Percentiles rank a stretch among this genome's conserved stretches.
Evolutionary conservation across 2,888 invertebrate genomes (phyloP).

Genomic region (Julus scanicus): DNA sequence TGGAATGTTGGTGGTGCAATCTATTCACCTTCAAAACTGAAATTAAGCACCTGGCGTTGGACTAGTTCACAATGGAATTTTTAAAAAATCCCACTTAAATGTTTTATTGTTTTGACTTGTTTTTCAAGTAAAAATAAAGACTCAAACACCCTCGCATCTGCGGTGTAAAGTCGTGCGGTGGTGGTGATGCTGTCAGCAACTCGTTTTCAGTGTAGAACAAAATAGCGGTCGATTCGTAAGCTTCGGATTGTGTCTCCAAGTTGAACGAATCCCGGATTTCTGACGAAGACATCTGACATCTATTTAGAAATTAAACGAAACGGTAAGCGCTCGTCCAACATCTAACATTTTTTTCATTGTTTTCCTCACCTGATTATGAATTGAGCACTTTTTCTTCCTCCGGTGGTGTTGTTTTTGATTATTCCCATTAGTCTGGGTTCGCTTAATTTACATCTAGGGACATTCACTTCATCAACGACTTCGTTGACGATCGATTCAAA

Average conservation of each 20-base stretch:
- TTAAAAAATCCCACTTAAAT: too few species aligned
- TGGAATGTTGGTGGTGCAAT: too few species aligned
- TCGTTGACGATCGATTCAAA: constrained; percentile 66
- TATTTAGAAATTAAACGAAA: constrained; percentile 57
- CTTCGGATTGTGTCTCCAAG: constrained; percentile 64
- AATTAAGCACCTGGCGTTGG: too few species aligned
- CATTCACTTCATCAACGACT: constrained; percentile 66
- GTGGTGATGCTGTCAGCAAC: not conserved
- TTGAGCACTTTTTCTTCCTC: constrained; percentile 66
- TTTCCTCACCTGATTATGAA: constrained; percentile 64
- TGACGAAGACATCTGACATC: constrained; percentile 63
- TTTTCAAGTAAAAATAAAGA: not conserved
- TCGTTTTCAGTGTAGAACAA: constrained; percentile 60
- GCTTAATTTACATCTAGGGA: constrained; percentile 62
- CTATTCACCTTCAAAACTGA: too few species aligned
- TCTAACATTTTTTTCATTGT: too few species aligned
- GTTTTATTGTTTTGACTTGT: not conserved
- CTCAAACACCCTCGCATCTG: constrained; percentile 51
- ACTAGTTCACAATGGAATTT: too few species aligned
- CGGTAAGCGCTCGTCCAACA: not conserved
- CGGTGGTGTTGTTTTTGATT: constrained; percentile 64
- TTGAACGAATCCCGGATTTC: constrained; percentile 62
- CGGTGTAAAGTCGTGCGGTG: constrained; percentile 53
- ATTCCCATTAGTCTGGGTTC: constrained; percentile 65
- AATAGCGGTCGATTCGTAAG: constrained; percentile 65